phyloP scores from a whole-genome alignment of 2,113 vertebrate genomes.

The Ophiodon elongatus region DNA sequence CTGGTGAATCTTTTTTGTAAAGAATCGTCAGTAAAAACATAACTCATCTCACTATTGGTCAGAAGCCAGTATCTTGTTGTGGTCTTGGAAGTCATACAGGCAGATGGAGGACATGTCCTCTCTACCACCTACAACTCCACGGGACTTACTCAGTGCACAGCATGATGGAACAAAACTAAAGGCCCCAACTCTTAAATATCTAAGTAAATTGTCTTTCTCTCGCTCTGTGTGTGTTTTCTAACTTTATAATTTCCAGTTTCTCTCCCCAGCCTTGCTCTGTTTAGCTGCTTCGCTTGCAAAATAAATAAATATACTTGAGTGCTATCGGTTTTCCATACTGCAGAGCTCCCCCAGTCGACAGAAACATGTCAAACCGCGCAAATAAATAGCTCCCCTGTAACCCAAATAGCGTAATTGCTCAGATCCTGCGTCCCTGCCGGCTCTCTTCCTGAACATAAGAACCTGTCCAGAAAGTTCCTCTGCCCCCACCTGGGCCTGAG shows the following conservation, averaged over 20 bases:
- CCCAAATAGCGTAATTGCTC: constrained; percentile 78
- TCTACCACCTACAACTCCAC: constrained; percentile 49
- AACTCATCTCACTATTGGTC: constrained; percentile 29
- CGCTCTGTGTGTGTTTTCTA: constrained; percentile 6
- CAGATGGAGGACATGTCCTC: constrained; percentile 72
- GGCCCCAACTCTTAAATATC: constrained; percentile 28
- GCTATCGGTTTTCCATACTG: constrained; percentile 65
- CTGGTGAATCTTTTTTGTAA: neutral
- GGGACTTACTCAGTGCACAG: constrained; percentile 33
- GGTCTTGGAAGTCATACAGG: constrained; percentile 25
- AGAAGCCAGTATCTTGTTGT: constrained; percentile 41
- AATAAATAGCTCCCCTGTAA: constrained; percentile 80
- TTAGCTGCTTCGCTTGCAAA: constrained; percentile 66
- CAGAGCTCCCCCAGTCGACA: constrained; percentile 60
- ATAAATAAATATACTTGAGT: constrained; percentile 77
- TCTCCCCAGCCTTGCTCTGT: constrained; percentile 50
- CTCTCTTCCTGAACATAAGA: constrained; percentile 72
- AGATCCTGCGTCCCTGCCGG: constrained; percentile 67
- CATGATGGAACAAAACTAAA: constrained; percentile 40
- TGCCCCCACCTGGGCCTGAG: constrained; percentile 25
- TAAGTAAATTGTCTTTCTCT: constrained; percentile 18
- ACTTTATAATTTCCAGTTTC: constrained; percentile 36
- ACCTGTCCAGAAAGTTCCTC: constrained; percentile 42
- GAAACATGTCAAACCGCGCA: constrained; percentile 73
- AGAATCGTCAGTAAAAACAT: constrained; percentile 17